phyloP scores from a whole-genome alignment of 2,113 vertebrate genomes.

The Electrona antarctica region DNA sequence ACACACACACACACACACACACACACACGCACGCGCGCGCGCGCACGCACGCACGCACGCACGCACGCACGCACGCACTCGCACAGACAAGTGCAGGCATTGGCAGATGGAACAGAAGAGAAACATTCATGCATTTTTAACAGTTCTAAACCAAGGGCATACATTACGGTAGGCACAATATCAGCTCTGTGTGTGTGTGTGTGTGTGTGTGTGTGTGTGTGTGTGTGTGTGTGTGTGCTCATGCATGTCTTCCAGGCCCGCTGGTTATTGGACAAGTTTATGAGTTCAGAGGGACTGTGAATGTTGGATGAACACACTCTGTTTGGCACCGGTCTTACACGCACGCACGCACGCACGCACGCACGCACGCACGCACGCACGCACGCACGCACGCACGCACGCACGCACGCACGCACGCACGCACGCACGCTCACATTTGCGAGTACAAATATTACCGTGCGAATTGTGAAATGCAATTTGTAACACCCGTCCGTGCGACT shows the following conservation, averaged over 20 bases:
- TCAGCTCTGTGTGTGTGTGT: too few relatives aligned
- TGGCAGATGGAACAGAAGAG: too few relatives aligned
- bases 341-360: slow-evolving; percentile 1
- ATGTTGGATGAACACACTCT: background rate
- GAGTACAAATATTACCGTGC: background rate
- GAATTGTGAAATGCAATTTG: too few relatives aligned
- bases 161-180: too few relatives aligned
- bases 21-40: background rate
- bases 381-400: slow-evolving; percentile 1
- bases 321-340: slow-evolving; percentile 4
- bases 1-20: slow-evolving; percentile 3
- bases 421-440: background rate
- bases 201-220: background rate
- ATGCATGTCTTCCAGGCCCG: slow-evolving; percentile 7
- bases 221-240: background rate
- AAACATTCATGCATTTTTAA: too few relatives aligned
- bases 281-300: slow-evolving; percentile 18
- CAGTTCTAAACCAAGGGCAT: background rate
- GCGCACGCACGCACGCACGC: background rate
- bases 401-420: background rate
- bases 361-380: slow-evolving; percentile 1
- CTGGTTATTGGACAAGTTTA: slow-evolving; percentile 37
- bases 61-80: background rate
- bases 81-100: too few relatives aligned
- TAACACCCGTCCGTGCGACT: too few relatives aligned